These are phyloP conservation scores for Eupristina koningsbergeri DNA, from an alignment of 1,140 invertebrate species.

Conservation along the genomic window DNA sequence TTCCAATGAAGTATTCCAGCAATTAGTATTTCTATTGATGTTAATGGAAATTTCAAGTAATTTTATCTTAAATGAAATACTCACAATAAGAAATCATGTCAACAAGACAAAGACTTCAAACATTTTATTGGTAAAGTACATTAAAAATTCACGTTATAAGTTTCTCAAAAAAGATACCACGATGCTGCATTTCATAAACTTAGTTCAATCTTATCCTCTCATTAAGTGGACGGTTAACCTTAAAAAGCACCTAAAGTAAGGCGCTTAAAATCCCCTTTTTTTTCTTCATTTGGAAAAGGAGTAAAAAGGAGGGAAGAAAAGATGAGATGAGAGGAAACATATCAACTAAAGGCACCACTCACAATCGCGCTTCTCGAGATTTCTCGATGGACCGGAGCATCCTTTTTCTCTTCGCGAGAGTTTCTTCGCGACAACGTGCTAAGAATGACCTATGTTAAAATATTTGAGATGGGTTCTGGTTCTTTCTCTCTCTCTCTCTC, in stretches of 20 bases:
- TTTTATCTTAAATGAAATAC: slow-evolving; percentile 5
- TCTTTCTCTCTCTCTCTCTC: background rate
- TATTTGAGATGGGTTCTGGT: slow-evolving; percentile 45
- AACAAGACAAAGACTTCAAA: slow-evolving; percentile 1
- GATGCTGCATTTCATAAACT: slow-evolving; percentile 10
- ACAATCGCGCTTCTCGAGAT: slow-evolving; percentile 20
- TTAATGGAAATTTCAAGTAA: slow-evolving; percentile 11
- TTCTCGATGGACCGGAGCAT: slow-evolving; percentile 7
- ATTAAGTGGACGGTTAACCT: slow-evolving; percentile 15
- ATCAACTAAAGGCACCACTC: slow-evolving; percentile 17
- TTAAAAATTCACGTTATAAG: slow-evolving; percentile 6
- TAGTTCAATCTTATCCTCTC: slow-evolving; percentile 6
- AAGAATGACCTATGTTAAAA: slow-evolving; percentile 43
- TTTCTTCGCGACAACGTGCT: slow-evolving; percentile 20
- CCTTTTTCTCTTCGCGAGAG: slow-evolving; percentile 1
- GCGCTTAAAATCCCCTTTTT: slow-evolving; percentile 17
- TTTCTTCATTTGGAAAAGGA: background rate
- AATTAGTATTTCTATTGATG: background rate
- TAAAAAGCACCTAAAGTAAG: slow-evolving; percentile 25
- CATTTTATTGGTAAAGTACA: background rate
- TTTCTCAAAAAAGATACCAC: slow-evolving; percentile 14
- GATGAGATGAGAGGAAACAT: too few relatives aligned
- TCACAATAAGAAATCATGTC: background rate
- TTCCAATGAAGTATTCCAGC: background rate
- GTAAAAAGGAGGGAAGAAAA: too few relatives aligned